These are phyloP conservation scores for Ctenicera cuprea DNA, from an alignment of 2,888 invertebrate genomes.

Conservation along the genomic window DNA sequence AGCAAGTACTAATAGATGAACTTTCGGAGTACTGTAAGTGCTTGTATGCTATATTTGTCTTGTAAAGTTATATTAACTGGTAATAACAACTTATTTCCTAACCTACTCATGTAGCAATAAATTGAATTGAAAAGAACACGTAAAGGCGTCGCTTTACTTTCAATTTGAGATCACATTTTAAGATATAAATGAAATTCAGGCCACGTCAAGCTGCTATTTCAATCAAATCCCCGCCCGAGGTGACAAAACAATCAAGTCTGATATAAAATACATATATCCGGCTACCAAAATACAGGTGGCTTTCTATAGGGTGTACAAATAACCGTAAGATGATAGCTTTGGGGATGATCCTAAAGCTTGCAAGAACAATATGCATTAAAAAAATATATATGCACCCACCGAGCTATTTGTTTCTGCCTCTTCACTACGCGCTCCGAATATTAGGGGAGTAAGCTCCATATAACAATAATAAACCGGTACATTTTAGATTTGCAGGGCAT, in stretches of 20 bases:
- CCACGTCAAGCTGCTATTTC: constrained; percentile 39
- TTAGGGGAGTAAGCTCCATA: constrained; percentile 1
- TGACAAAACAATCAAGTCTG: constrained; percentile 12
- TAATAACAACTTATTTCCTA: no score
- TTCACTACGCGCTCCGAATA: not conserved
- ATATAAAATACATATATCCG: constrained; percentile 15
- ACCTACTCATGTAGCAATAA: no score
- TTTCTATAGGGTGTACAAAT: not conserved
- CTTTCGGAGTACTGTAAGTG: not conserved
- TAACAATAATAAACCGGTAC: constrained; percentile 5
- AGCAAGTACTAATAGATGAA: not conserved
- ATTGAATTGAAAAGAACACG: not conserved
- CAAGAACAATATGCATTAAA: not conserved
- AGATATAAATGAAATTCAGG: constrained; percentile 37
- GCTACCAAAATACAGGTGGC: constrained; percentile 15
- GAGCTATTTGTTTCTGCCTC: constrained; percentile 13
- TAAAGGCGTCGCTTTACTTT: constrained; percentile 14
- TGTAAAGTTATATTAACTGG: no score
- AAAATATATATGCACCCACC: not conserved
- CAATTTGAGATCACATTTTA: constrained; percentile 31
- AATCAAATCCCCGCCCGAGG: constrained; percentile 43
- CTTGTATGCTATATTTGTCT: no score
- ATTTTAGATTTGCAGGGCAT: constrained; percentile 4
- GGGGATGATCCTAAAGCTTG: not conserved
- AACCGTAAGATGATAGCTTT: not conserved